Percentiles rank a stretch among this genome's conserved stretches.
Conservation (phyloP, 2,888 invertebrate genomes). For the Cerceris ruficornis region DNA sequence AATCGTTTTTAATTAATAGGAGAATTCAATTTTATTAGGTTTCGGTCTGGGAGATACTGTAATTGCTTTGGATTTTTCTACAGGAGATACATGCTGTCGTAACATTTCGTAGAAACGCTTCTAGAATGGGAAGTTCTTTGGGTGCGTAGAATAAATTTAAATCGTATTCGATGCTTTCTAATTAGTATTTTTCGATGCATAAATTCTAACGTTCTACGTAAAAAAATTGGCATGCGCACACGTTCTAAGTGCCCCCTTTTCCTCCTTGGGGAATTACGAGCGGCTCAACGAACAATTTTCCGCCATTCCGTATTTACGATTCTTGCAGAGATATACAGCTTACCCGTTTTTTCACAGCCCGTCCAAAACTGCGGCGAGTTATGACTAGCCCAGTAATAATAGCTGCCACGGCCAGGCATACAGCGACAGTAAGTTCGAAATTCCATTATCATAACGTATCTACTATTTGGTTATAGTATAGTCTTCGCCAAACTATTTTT, state of each 20-base stretch:
- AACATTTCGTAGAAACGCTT: background rate
- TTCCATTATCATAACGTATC: background rate
- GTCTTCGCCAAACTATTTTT: too few relatives aligned
- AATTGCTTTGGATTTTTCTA: too few relatives aligned
- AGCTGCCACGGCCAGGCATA: slow-evolving; percentile 91
- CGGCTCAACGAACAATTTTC: slow-evolving; percentile 33
- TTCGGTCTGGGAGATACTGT: too few relatives aligned
- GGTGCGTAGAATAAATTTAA: background rate
- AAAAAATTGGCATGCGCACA: slow-evolving; percentile 50
- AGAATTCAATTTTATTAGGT: background rate
- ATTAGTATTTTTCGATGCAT: background rate
- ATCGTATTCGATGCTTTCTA: background rate
- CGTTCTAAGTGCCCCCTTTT: slow-evolving; percentile 14
- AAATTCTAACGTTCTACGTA: background rate
- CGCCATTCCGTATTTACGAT: slow-evolving; percentile 54
- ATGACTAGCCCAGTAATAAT: slow-evolving; percentile 89
- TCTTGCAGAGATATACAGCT: slow-evolving; percentile 40
- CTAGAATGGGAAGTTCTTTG: background rate
- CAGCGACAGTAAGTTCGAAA: slow-evolving; percentile 89
- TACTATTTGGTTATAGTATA: slow-evolving; percentile 41
- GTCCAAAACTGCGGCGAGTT: slow-evolving; percentile 41
- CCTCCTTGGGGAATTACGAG: slow-evolving; percentile 46
- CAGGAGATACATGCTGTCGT: too few relatives aligned
- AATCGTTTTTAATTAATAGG: background rate
- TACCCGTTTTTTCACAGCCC: slow-evolving; percentile 38